These are phyloP conservation scores for Dromaius novaehollandiae DNA, from an alignment of 2,113 vertebrate genomes.

Conservation along the genomic window DNA sequence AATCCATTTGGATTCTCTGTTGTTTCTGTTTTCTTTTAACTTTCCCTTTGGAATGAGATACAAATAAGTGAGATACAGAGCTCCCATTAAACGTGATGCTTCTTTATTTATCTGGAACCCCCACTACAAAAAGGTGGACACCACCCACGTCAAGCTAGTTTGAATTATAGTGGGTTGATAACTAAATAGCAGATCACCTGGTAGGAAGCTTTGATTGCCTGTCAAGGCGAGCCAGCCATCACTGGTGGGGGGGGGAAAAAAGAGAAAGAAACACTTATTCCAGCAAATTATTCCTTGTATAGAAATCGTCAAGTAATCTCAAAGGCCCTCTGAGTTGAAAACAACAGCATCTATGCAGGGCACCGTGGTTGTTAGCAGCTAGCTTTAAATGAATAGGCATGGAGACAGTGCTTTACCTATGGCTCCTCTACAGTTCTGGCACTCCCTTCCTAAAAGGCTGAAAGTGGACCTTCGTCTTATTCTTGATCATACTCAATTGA, in stretches of 20 bases:
- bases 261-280: slow-evolving; percentile 1
- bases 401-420: not conserved
- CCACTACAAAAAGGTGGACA: not conserved
- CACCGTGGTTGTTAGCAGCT: not conserved
- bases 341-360: not conserved
- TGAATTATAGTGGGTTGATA: slow-evolving; percentile 28
- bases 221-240: slow-evolving; percentile 20
- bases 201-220: slow-evolving; percentile 43
- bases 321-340: slow-evolving; percentile 25
- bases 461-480: not conserved
- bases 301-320: slow-evolving; percentile 19
- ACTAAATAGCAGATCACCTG: slow-evolving; percentile 36
- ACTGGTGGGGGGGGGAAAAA: not conserved
- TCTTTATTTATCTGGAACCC: slow-evolving; percentile 2
- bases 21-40: not conserved
- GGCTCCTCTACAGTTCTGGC: not conserved
- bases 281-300: not conserved
- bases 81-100: not conserved
- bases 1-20: not conserved
- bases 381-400: not conserved
- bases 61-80: not conserved
- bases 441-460: not conserved
- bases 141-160: not conserved
- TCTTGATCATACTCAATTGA: not conserved
- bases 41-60: slow-evolving; percentile 7